A percentile compares a stretch with the other conserved stretches of the same genome.
Conservation (phyloP, 2,797 vertebrate species). For the Tinamus major region DNA sequence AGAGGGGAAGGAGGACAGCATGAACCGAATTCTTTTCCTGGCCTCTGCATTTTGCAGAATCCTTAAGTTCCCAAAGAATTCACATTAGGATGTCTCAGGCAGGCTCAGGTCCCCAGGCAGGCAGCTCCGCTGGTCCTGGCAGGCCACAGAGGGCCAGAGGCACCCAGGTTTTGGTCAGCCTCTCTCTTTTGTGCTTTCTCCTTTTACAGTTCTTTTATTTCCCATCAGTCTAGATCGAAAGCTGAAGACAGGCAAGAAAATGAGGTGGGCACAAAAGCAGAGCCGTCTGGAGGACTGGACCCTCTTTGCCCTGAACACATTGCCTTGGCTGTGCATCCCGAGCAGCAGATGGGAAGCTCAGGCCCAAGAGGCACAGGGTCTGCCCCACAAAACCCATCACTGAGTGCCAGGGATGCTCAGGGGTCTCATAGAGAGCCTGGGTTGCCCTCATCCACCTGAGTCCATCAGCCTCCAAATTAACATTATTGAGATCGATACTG, state of each 20-base stretch:
- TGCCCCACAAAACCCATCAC: background rate
- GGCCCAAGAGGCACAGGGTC: background rate
- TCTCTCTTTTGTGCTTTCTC: background rate
- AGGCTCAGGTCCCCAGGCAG: background rate
- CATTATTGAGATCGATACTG: slow-evolving; percentile 27
- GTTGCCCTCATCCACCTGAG: background rate
- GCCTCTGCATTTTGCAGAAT: slow-evolving; percentile 44
- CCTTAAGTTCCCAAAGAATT: background rate
- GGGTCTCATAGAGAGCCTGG: background rate
- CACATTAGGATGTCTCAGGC: background rate
- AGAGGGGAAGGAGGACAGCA: slow-evolving; percentile 43
- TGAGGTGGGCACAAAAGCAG: background rate
- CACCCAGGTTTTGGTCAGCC: background rate
- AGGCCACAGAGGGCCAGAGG: background rate
- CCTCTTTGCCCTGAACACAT: background rate
- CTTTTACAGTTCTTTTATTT: background rate
- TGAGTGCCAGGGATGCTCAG: background rate
- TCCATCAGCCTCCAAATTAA: slow-evolving; percentile 33
- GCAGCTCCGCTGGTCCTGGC: background rate
- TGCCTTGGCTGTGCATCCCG: background rate
- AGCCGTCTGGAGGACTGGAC: background rate
- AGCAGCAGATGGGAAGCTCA: background rate
- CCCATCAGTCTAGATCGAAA: background rate
- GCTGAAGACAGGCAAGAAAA: background rate
- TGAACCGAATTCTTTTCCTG: slow-evolving; percentile 1